Base-by-base conservation (phyloP, 2,888 invertebrate species). In the Hypomecis punctinalis region DNA sequence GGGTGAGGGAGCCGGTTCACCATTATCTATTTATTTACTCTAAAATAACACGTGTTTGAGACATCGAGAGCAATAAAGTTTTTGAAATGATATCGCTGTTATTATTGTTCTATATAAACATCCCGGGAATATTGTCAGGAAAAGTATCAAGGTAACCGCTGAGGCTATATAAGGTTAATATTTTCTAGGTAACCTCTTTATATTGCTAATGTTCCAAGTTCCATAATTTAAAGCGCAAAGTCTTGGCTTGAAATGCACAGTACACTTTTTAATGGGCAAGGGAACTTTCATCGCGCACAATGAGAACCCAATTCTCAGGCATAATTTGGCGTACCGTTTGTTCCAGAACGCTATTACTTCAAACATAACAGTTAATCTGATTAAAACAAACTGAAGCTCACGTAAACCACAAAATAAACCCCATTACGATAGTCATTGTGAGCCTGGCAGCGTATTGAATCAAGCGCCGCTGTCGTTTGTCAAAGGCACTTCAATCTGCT, bases 321-420 rank as follows among this genome's bases (percentile, higher is more conserved):
- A 78, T 90, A 91, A 92, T 91, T 92, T 89, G 86, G 85, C 85
- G 74, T 91, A 92, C 90, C 87, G 90, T 91, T 91, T 85, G 81
- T 82, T 86, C 82, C 81, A 83, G 77, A 81, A 76, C 75, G 76
- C 76, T 79, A 76, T 80, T 81, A 80, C 82, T 81, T 83, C 80
- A 81, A 83, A 83, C 82, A 76, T 82, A 83, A 88, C 88, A 83
- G 88, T 88, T 86, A 86, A 83, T 84, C 76, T 72, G 82, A 86
- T 87, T 84, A 83, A 84, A 84, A 80, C 81, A 81, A 83, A 81
- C 75, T 81, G 70, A 80, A 84, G 79, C 76, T 75, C 77, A 79
- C 72, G 78, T 78, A 78, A 82, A 71, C 77, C 72, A 76, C 79
- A 70, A 76, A 52, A 81, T 76, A 76, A 79, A 76, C 76, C 70